These are phyloP conservation scores for Apamea anceps DNA, from an alignment of 2,888 invertebrate species.

Conservation along the genomic window DNA sequence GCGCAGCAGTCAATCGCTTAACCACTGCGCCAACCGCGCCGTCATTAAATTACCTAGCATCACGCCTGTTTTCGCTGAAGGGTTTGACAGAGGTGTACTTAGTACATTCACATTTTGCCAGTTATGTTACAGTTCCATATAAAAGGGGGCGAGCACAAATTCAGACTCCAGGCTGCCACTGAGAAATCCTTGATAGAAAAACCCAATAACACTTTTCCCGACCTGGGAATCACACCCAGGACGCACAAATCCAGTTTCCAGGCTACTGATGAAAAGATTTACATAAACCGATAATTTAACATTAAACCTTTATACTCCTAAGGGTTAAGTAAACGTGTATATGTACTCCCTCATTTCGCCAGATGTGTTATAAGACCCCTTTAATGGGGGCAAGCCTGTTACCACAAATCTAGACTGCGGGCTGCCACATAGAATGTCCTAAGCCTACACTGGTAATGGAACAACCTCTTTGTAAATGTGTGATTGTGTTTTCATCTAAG, in stretches of 20 bases:
- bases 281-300: background rate
- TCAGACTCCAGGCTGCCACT: too few species aligned
- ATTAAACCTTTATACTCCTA: background rate
- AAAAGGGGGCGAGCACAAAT: background rate
- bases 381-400: background rate
- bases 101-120: background rate
- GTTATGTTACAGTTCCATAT: background rate
- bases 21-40: too few species aligned
- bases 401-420: constrained; percentile 9
- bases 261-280: background rate
- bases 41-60: background rate
- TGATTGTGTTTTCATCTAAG: constrained; percentile 6
- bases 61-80: too few species aligned
- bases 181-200: too few species aligned
- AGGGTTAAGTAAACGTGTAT: background rate
- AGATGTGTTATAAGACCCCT: background rate
- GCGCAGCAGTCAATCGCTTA: too few species aligned
- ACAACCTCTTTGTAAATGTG: background rate
- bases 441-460: constrained; percentile 19
- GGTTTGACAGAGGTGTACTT: background rate
- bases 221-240: too few species aligned
- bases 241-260: background rate
- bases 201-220: too few species aligned
- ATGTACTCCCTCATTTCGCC: background rate
- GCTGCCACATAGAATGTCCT: constrained; percentile 3